These are phyloP conservation scores for Aricia agestis DNA, from an alignment of 1,140 invertebrate genomes.

Conservation along the genomic window DNA sequence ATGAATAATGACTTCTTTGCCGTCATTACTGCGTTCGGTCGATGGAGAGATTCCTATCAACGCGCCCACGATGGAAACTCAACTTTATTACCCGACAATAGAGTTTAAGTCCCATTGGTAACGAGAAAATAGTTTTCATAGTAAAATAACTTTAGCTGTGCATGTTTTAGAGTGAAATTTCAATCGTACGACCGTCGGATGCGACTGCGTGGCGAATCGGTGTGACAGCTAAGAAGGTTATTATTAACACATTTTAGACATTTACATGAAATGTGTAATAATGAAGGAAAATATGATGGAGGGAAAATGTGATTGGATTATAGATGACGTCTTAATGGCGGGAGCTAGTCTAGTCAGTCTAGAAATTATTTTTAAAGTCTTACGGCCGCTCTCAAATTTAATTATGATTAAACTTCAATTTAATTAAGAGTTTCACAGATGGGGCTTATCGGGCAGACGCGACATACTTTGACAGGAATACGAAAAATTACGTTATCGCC, in stretches of 20 bases:
- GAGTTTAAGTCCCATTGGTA: conserved; percentile 1
- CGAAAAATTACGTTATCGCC: no score
- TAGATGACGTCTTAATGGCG: conserved; percentile 17
- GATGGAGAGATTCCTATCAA: conserved; percentile 66
- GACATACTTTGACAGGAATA: no score
- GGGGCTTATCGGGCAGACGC: no score
- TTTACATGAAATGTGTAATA: conserved; percentile 59
- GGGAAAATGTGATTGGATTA: conserved; percentile 19
- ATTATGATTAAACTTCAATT: no score
- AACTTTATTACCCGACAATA: conserved; percentile 20
- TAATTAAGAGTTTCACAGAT: no score
- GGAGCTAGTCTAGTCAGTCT: background rate
- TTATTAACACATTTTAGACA: conserved; percentile 73
- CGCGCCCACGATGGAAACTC: conserved; percentile 31
- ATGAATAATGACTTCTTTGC: conserved; percentile 74
- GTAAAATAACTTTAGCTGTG: conserved; percentile 21
- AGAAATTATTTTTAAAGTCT: no score
- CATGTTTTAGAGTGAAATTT: conserved; percentile 30
- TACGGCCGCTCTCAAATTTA: no score
- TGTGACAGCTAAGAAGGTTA: conserved; percentile 72
- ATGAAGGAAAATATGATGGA: conserved; percentile 30
- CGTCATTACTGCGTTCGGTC: conserved; percentile 67
- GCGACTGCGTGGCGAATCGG: conserved; percentile 58
- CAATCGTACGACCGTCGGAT: conserved; percentile 19
- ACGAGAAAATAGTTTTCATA: conserved; percentile 18